A percentile compares a stretch with the other conserved stretches of the same genome.
Conservation (phyloP, 2,888 invertebrate genomes). For the Tetranychus truncatus region DNA sequence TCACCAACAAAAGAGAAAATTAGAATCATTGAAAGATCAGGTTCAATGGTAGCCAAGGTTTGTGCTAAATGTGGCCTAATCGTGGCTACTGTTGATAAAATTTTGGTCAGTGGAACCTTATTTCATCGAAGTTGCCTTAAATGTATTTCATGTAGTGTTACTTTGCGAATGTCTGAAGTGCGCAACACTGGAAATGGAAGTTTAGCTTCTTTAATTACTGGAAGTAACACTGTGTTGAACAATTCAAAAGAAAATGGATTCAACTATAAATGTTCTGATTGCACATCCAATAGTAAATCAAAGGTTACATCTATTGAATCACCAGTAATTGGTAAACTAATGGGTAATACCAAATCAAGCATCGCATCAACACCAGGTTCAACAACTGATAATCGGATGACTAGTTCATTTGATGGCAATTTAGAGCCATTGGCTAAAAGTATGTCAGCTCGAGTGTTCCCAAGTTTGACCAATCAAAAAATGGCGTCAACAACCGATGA, state of each 20-base stretch:
- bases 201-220: neutral
- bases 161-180: conserved; percentile 6
- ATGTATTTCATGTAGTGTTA: conserved; percentile 6
- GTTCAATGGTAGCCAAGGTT: neutral
- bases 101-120: conserved; percentile 3
- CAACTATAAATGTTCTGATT: conserved; percentile 6
- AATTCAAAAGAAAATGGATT: neutral
- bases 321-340: neutral
- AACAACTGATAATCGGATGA: conserved; percentile 8
- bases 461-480: neutral
- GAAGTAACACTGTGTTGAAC: neutral
- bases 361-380: neutral
- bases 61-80: conserved; percentile 10
- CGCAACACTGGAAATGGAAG: neutral
- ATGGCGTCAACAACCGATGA: neutral
- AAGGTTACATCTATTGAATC: neutral
- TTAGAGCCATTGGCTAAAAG: neutral
- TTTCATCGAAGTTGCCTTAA: conserved; percentile 13
- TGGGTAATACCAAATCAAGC: neutral
- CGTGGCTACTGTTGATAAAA: conserved; percentile 10
- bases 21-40: neutral
- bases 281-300: neutral
- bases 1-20: neutral
- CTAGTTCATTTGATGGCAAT: conserved; percentile 2
- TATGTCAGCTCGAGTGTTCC: neutral